Conservation (phyloP, 2,113 vertebrate species). For the Zosterops lateralis region DNA sequence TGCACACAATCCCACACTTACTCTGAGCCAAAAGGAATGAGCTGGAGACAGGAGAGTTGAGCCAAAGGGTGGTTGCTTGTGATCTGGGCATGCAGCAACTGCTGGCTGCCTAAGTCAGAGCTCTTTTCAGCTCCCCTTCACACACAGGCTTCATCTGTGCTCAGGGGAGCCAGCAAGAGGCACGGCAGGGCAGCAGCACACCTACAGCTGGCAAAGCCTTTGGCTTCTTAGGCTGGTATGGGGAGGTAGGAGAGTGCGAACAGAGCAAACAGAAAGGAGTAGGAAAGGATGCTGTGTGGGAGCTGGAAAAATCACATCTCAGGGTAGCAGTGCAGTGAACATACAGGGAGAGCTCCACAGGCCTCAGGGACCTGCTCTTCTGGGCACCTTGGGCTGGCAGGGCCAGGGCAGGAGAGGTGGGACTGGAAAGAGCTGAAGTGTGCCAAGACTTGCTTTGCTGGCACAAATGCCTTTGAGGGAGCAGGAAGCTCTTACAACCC, state of each 20-base stretch:
- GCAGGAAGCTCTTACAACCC: neutral
- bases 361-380: neutral
- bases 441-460: neutral
- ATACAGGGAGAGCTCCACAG: accelerated
- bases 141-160: neutral
- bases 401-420: neutral
- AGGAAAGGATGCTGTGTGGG: neutral
- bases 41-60: neutral
- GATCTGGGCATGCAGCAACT: neutral
- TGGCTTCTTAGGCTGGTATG: neutral
- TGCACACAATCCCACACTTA: neutral
- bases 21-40: neutral
- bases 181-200: accelerated
- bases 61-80: neutral
- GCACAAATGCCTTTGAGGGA: accelerated
- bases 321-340: neutral
- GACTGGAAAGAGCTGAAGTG: neutral
- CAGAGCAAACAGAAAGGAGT: neutral
- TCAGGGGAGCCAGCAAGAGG: neutral
- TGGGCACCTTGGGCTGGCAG: neutral
- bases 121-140: neutral
- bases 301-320: neutral
- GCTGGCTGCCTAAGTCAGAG: neutral
- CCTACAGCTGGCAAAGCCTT: neutral
- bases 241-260: neutral